Base-by-base conservation (phyloP, 2,888 invertebrate genomes). In the Apamea sordens region DNA sequence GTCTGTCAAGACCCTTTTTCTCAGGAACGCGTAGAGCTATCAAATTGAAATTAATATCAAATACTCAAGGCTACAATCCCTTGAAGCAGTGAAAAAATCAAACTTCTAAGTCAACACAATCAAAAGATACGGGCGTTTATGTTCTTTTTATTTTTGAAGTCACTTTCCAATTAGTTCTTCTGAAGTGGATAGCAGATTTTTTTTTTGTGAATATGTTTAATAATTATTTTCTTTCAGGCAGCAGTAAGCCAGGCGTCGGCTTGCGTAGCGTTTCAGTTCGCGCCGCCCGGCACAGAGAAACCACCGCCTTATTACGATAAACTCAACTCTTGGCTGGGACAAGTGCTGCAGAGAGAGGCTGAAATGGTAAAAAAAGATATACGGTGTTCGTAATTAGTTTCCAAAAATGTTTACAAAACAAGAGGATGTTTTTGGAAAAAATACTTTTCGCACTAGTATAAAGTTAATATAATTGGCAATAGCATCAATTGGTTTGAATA, bases 291-390 rank as follows among this genome's bases (percentile, higher is more conserved):
- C 47, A 93, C 92, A 0, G 94, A 93, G 71, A 97, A 96, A 84
- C 97, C 97, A 7, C 97, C 98, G 21, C 97, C 98, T 0, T 98
- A 99, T 94, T 98, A 98, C 91, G 98, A 99, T 94, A 98, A 98
- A 92, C 97, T 99, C 0, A 99, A 99, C 95, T 98, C 98, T 0
- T 99, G 99, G 99, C 96, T 99, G 44, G 99, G 98, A 8, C 99
- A 99, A 93, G 99, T 99, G 70, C 94, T 99, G 77, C 98, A 99
- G 92, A 97, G 98, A 79, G 99, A 99, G 89, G 98, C 98, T 79
- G 98, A 99, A 36, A 98, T 98, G 97, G 98, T 98, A 90, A 91
- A 90, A 28, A 56, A 56, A 56, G 7, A 6, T 18, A 8, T 24
- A 8, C 10, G 2, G 3, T 56, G 56, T 24, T 56, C 24, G 56